These are phyloP conservation scores for Galeopsomyia nigrocyanea DNA, from an alignment of 2,888 invertebrate genomes.

Conservation along the genomic window DNA sequence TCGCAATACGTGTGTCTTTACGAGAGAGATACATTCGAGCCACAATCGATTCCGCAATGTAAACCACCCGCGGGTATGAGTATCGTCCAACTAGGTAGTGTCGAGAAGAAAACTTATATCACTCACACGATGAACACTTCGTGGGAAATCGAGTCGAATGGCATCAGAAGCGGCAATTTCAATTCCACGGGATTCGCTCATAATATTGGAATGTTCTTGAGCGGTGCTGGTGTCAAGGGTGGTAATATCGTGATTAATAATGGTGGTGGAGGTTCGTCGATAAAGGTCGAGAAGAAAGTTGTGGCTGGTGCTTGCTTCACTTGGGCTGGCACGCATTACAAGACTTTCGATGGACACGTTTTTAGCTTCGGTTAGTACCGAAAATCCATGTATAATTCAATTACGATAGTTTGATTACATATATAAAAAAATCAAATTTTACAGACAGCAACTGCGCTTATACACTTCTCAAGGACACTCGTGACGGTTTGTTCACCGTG, in stretches of 20 bases:
- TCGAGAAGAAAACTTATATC: slow-evolving; percentile 45
- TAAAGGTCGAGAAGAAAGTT: not conserved
- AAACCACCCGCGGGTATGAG: slow-evolving; percentile 37
- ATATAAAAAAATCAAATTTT: too few relatives aligned
- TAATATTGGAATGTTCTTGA: too few relatives aligned
- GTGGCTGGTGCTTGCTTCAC: slow-evolving; percentile 81
- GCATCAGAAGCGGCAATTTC: slow-evolving; percentile 7
- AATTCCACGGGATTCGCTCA: too few relatives aligned
- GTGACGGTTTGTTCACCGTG: slow-evolving; percentile 80
- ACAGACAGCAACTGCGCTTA: slow-evolving; percentile 81
- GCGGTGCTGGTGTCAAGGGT: too few relatives aligned
- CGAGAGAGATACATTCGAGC: slow-evolving; percentile 76
- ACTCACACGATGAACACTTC: slow-evolving; percentile 52
- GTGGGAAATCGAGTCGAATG: slow-evolving; percentile 50
- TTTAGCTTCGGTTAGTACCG: slow-evolving; percentile 72
- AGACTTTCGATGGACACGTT: slow-evolving; percentile 88
- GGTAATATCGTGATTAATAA: too few relatives aligned
- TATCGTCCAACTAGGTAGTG: not conserved
- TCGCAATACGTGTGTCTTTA: slow-evolving; percentile 78
- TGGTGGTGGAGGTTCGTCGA: not conserved
- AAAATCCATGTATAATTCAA: too few relatives aligned
- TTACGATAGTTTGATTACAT: too few relatives aligned
- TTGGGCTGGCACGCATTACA: slow-evolving; percentile 86
- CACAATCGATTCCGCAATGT: slow-evolving; percentile 82
- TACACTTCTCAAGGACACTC: slow-evolving; percentile 78